These are phyloP conservation scores for Agapostemon virescens DNA, from an alignment of 2,888 invertebrate species.

Conservation along the genomic window DNA sequence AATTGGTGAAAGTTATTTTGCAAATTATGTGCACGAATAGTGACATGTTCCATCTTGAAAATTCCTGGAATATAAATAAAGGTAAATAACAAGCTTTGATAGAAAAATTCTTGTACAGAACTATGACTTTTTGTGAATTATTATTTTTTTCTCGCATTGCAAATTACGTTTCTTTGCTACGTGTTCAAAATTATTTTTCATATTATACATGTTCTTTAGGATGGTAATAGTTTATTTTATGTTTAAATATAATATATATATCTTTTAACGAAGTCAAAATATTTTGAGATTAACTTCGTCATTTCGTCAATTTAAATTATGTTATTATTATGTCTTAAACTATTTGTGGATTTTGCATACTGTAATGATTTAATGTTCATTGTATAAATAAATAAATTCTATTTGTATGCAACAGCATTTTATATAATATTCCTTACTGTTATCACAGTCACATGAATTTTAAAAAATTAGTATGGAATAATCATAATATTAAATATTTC, in stretches of 20 bases:
- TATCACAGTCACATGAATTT: neutral
- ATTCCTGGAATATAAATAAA: slow-evolving; percentile 69
- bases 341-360: neutral
- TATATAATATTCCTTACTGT: neutral
- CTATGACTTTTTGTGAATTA: neutral
- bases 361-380: neutral
- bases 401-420: neutral
- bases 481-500: neutral
- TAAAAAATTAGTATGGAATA: no score
- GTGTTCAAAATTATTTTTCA: slow-evolving; percentile 30
- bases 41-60: slow-evolving; percentile 78
- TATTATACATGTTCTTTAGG: slow-evolving; percentile 2
- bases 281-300: slow-evolving; percentile 44
- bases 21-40: slow-evolving; percentile 73
- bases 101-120: neutral
- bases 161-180: slow-evolving; percentile 60
- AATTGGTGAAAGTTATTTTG: slow-evolving; percentile 44
- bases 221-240: neutral
- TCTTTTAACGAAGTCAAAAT: neutral
- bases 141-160: neutral
- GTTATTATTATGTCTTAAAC: neutral
- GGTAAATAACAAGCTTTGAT: slow-evolving; percentile 59
- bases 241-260: neutral
- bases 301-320: neutral
- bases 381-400: neutral